Base-by-base conservation (phyloP, 1,140 invertebrate species). In the Dendrolimus punctatus region DNA sequence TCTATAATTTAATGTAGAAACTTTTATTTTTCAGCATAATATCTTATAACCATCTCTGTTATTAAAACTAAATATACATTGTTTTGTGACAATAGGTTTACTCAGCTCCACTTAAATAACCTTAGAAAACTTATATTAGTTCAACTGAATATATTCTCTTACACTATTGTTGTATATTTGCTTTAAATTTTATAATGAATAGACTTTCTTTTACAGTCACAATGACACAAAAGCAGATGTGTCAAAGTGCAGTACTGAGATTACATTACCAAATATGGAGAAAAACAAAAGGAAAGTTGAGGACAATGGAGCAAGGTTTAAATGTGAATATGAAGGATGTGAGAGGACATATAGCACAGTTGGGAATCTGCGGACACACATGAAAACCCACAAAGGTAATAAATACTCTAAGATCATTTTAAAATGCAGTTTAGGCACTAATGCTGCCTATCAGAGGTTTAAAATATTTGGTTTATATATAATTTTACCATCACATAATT, bases 341-440 rank as follows among this genome's bases (percentile, higher is more conserved):
- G 88, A 90, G 57, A 89, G 96, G 64, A 96, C 94, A 36, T 99
- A 98, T 76, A 98, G 95, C 69, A 98, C 97, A 6, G 92, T 96
- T 60, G 97, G 97, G 49, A 98, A 99, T 88, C 88, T 99, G 49
- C 91, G 96, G 73, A 98, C 96, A 50, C 97, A 99, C 87, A 92
- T 97, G 90, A 98, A 98, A 90, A 97, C 95, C 55, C 97, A 99
- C 72, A 96, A 93, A 93, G 96, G 97, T 98, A 87, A 79, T 59
- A 64, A 87, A 79, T 59, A 64, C 49, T 38, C 6, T 45, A 51
- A 9, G 39, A 44, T 3, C 42, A 39, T 23, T 39, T 44, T 38
- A n/a, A 38, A 48, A 6, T 48, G 7, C 7, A 48, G 5, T 6
- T 8, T n/a, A 48, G 38, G 0, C 0, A 7, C 23, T 46, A 46